Evolutionary conservation across 2,888 invertebrate genomes (phyloP).

Genomic region (Gasteruption jaculator): DNA sequence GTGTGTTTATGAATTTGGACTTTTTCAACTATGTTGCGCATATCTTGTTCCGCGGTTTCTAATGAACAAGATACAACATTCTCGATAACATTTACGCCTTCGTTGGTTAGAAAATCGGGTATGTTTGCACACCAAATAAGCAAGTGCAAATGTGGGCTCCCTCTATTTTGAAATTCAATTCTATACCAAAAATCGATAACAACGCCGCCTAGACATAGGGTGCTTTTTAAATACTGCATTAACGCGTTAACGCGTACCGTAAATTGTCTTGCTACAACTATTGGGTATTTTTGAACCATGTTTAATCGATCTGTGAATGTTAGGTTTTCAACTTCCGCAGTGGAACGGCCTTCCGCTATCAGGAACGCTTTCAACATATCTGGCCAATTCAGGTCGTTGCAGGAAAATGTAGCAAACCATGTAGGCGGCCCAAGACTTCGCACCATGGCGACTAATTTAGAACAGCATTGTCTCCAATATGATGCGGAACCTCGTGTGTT

Average conservation of each 20-base stretch:
- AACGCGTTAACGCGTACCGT: conserved; percentile 29
- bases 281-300: conserved; percentile 18
- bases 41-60: conserved; percentile 19
- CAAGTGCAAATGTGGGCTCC: conserved; percentile 40
- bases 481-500: conserved; percentile 29
- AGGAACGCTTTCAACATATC: conserved; percentile 37
- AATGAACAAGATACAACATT: conserved; percentile 19
- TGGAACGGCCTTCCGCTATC: conserved; percentile 27
- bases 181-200: conserved; percentile 32
- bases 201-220: too few species aligned
- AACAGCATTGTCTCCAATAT: conserved; percentile 28
- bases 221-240: too few species aligned
- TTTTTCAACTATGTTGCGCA: conserved; percentile 20
- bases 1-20: conserved; percentile 26
- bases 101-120: conserved; percentile 24
- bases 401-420: conserved; percentile 25
- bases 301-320: conserved; percentile 9
- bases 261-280: conserved; percentile 26
- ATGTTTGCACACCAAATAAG: conserved; percentile 31
- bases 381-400: conserved; percentile 30
- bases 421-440: conserved; percentile 32
- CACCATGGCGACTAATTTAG: conserved; percentile 35
- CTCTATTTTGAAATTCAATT: conserved; percentile 40
- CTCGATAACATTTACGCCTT: conserved; percentile 22
- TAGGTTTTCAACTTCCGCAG: conserved; percentile 10